A percentile compares a stretch with the other conserved stretches of the same genome.
Conservation (phyloP, 2,797 vertebrate genomes). For the Nannoperca australis region DNA sequence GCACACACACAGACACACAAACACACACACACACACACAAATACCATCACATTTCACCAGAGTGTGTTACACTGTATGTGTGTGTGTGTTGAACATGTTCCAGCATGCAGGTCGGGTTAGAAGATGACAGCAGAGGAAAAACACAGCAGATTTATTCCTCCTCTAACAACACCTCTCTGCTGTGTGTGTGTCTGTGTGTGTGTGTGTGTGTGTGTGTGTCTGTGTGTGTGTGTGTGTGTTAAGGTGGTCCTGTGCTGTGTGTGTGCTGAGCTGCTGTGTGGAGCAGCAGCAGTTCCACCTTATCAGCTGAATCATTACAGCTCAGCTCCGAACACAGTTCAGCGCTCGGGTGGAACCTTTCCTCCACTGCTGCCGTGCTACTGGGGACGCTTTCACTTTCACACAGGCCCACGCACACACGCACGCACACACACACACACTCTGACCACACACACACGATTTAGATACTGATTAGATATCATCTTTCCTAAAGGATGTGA, state of each 20-base stretch:
- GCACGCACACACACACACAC: no score
- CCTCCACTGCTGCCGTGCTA: no score
- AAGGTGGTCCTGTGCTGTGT: background rate
- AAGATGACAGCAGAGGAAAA: conserved; percentile 8
- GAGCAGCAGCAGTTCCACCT: conserved; percentile 6
- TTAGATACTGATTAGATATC: no score
- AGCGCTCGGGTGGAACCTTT: no score
- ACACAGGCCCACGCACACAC: no score
- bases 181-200: background rate
- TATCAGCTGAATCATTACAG: background rate
- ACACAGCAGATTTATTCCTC: no score
- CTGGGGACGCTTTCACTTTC: no score
- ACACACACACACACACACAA: conserved; percentile 5
- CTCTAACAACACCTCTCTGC: background rate
- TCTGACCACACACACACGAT: no score
- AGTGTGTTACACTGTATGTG: background rate
- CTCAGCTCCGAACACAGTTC: no score
- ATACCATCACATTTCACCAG: conserved; percentile 10
- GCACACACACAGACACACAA: background rate
- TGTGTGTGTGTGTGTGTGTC: no score
- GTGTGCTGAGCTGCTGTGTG: background rate
- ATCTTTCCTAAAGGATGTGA: no score
- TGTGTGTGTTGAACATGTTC: conserved; percentile 26
- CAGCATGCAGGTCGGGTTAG: conserved; percentile 10
- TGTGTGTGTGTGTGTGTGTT: conserved; percentile 13